Base-by-base conservation (phyloP, 2,888 invertebrate genomes). In the Lasioglossum morio region DNA sequence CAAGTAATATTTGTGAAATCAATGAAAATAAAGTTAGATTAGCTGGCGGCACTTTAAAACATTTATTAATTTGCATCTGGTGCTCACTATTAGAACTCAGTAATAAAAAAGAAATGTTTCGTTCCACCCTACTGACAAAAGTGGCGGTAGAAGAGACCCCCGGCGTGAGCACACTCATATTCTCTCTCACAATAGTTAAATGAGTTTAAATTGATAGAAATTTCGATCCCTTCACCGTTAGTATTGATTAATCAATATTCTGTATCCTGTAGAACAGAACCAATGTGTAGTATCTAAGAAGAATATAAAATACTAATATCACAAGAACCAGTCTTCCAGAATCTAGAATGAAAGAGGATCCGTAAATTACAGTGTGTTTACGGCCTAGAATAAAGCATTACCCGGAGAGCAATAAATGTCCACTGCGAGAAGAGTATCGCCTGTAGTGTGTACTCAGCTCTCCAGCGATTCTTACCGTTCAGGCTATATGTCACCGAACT, bases 291-390 rank as follows among this genome's bases (percentile, higher is more conserved):
- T 30, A 16, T 19, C 30, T 8, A 23, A 69, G 4, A 12, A 66
- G 34, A 66, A 34, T 30, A 30, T 30, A 66, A 30, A 66, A 57
- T 69, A 77, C 77, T 81, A 81, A 46, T 69, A 78, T 73, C 70
- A n/a, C 66, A 81, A 69, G 70, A 87, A 88, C 87, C 86, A 89
- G 88, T 88, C 80, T 88, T 87, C 60, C 43, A 34, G 72, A 79
- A 46, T 73, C 46, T 63, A 48, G 34, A 90, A 74, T 76, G 84
- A 81, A 88, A 90, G 80, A 81, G 75, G 74, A 88, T 89, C 85
- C 80, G 85, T 89, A 87, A 88, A 89, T 88, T 85, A 89, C 77
- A 75, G 66, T 74, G 84, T 87, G 86, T 89, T 89, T 89, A 89
- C 80, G 84, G 79, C 37, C 79, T 81, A 77, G 79, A 79, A 53